These are phyloP conservation scores for Catostylus mosaicus DNA, from an alignment of 30 jellyfish, hydroid and myxozoan genomes.

Conservation along the genomic window DNA sequence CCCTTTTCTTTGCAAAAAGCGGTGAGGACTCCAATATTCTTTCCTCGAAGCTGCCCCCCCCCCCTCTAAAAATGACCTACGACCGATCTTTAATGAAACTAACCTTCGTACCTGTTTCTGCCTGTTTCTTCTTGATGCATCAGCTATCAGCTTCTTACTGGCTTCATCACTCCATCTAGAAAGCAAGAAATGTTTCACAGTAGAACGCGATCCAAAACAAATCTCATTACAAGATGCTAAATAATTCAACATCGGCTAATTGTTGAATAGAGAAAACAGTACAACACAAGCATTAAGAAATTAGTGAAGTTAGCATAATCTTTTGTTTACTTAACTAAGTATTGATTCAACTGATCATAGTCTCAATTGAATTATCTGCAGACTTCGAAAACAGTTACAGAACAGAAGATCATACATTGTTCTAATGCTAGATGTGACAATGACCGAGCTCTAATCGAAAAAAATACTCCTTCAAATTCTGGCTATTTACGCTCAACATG, in stretches of 20 bases:
- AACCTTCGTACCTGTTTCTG: too few relatives aligned
- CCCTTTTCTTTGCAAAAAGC: too few relatives aligned
- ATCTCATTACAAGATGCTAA: neutral
- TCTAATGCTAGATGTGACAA: neutral
- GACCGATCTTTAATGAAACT: too few relatives aligned
- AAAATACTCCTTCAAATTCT: neutral
- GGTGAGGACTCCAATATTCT: too few relatives aligned
- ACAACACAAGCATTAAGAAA: neutral
- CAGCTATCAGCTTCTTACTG: too few relatives aligned
- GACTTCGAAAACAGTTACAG: constrained; percentile 3
- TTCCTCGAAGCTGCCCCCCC: too few relatives aligned
- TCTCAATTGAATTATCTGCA: neutral
- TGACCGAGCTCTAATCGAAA: neutral
- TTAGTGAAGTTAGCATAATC: constrained; percentile 3
- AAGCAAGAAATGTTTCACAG: too few relatives aligned
- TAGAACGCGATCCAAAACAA: too few relatives aligned
- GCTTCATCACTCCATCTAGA: too few relatives aligned
- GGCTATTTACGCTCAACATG: neutral
- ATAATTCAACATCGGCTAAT: constrained; percentile 6
- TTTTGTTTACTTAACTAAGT: constrained; percentile 1
- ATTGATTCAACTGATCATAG: neutral
- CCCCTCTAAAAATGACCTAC: too few relatives aligned
- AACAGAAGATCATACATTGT: neutral
- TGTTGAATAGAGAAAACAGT: constrained; percentile 2
- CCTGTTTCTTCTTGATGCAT: too few relatives aligned